phyloP scores from a whole-genome alignment of 1,140 invertebrate genomes.

The Penaeus chinensis region DNA sequence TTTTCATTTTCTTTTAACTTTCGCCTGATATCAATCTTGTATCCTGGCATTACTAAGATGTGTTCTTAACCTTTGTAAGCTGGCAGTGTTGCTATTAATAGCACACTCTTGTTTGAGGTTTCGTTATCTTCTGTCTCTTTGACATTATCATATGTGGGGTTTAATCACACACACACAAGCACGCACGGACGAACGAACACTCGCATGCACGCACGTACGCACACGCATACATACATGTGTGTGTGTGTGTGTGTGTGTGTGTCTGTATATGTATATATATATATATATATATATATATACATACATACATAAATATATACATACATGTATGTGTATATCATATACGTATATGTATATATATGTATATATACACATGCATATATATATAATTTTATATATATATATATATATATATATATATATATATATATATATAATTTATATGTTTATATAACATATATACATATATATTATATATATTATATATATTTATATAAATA shows the following conservation, averaged over 20 bases:
- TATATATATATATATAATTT: constrained; percentile 9
- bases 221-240: neutral
- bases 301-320: constrained; percentile 15
- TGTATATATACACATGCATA: constrained; percentile 10
- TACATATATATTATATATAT: neutral
- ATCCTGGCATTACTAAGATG: too few relatives aligned
- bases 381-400: neutral
- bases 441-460: neutral
- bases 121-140: too few relatives aligned
- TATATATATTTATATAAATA: neutral
- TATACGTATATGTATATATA: neutral
- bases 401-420: constrained; percentile 27
- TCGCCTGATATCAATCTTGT: too few relatives aligned
- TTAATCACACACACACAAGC: too few relatives aligned
- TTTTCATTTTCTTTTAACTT: too few relatives aligned
- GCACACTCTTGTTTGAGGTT: too few relatives aligned
- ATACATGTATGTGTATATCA: constrained; percentile 10
- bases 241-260: neutral
- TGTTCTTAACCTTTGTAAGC: too few relatives aligned
- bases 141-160: too few relatives aligned
- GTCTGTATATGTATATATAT: constrained; percentile 13
- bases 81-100: too few relatives aligned
- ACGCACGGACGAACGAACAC: too few relatives aligned
- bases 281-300: constrained; percentile 16
- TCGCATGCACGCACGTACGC: neutral